phyloP scores from a whole-genome alignment of 2,888 invertebrate species.

The Epsilonema sp. region DNA sequence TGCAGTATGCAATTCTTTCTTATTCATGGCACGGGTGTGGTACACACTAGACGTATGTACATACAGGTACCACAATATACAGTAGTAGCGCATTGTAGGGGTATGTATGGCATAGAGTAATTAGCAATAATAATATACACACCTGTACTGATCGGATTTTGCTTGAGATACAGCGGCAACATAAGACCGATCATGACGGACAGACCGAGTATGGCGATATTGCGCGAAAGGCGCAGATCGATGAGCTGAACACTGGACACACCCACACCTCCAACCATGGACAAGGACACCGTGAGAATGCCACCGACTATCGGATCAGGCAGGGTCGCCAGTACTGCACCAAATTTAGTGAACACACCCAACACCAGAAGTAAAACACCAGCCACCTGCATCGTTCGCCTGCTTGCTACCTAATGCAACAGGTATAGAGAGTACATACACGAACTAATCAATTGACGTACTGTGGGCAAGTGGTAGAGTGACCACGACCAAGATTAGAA shows the following conservation, averaged over 20 bases:
- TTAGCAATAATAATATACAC: background rate
- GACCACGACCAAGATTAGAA: too few species aligned
- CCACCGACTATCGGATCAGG: slow-evolving; percentile 36
- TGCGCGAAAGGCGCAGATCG: slow-evolving; percentile 58
- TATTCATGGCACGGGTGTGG: too few species aligned
- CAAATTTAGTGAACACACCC: slow-evolving; percentile 34
- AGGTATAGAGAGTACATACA: too few species aligned
- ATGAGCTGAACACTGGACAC: slow-evolving; percentile 47
- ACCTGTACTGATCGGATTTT: slow-evolving; percentile 5
- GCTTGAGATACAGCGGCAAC: slow-evolving; percentile 23
- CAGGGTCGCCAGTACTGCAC: slow-evolving; percentile 35
- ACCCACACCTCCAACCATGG: slow-evolving; percentile 30
- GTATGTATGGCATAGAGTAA: too few species aligned
- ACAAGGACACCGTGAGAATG: slow-evolving; percentile 29
- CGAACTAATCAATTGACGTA: too few species aligned
- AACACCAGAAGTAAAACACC: slow-evolving; percentile 32
- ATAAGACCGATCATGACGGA: slow-evolving; percentile 48
- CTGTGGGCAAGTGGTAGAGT: too few species aligned
- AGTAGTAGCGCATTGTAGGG: too few species aligned
- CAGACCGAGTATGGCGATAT: slow-evolving; percentile 67
- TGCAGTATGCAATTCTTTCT: too few species aligned
- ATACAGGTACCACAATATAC: too few species aligned
- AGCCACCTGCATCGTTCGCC: slow-evolving; percentile 31
- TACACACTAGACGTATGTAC: too few species aligned
- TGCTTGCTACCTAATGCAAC: slow-evolving; percentile 30